phyloP scores from a whole-genome alignment of 2,888 invertebrate species.

The Thecophora atra region DNA sequence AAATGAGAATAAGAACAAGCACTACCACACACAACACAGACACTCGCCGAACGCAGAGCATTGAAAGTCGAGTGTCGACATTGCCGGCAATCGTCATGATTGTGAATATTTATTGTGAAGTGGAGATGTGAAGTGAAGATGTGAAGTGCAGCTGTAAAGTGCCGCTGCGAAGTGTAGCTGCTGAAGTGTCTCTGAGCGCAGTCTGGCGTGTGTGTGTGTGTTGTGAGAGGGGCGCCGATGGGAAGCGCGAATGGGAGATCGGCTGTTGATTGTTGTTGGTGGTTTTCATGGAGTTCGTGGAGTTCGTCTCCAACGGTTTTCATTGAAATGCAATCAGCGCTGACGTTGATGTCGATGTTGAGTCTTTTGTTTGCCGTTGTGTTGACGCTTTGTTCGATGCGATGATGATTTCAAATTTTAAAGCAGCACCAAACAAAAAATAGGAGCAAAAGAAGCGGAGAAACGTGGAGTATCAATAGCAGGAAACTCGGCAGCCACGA shows the following conservation, averaged over 20 bases:
- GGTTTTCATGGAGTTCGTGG: too few species aligned
- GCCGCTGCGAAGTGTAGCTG: too few species aligned
- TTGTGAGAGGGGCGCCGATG: neutral
- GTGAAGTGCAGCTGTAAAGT: too few species aligned
- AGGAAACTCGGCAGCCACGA: neutral
- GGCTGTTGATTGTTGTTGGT: too few species aligned
- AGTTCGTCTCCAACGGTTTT: neutral
- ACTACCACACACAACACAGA: too few species aligned
- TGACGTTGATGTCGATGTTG: too few species aligned
- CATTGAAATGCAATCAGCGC: neutral
- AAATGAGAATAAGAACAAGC: neutral
- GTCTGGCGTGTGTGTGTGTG: neutral
- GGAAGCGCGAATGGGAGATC: neutral
- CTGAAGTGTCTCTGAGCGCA: neutral
- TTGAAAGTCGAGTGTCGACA: neutral
- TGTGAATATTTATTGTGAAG: too few species aligned
- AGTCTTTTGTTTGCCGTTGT: too few species aligned
- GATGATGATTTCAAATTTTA: constrained; percentile 9
- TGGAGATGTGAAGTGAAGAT: too few species aligned
- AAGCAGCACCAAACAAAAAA: neutral
- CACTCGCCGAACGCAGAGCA: too few species aligned
- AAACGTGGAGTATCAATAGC: constrained; percentile 1
- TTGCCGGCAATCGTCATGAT: neutral
- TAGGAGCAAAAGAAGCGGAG: neutral
- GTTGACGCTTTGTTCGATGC: neutral